Evolutionary conservation across 2,888 invertebrate genomes (phyloP).

Genomic region (Atrina japonica): DNA sequence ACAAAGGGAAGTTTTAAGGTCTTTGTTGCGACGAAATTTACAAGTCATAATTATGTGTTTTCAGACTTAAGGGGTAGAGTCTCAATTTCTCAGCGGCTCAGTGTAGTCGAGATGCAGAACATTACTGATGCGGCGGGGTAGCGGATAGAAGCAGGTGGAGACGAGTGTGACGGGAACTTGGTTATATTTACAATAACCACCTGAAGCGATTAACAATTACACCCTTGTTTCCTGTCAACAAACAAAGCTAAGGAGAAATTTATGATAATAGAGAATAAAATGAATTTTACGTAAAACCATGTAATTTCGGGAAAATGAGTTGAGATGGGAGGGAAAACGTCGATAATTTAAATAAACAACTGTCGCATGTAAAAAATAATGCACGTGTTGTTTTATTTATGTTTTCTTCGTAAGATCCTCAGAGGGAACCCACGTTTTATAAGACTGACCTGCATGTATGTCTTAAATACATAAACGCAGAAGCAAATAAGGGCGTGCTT

Average conservation of each 20-base stretch:
- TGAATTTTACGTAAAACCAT: constrained; percentile 46
- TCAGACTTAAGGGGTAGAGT: constrained; percentile 7
- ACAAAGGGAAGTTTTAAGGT: constrained; percentile 36
- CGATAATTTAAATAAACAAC: constrained; percentile 25
- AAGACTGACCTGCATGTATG: too few species aligned
- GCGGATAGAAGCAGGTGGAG: constrained; percentile 29
- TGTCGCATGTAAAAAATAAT: constrained; percentile 1
- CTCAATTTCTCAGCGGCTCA: constrained; percentile 21
- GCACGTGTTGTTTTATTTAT: too few species aligned
- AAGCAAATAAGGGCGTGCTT: too few species aligned
- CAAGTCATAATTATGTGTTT: constrained; percentile 40
- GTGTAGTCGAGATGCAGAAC: constrained; percentile 6
- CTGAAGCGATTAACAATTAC: constrained; percentile 39
- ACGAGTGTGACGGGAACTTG: constrained; percentile 21
- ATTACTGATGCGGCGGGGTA: constrained; percentile 25
- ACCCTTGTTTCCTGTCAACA: constrained; percentile 35
- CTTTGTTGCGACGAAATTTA: constrained; percentile 40
- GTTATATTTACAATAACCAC: constrained; percentile 35
- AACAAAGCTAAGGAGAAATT: constrained; percentile 36
- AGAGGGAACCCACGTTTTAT: too few species aligned
- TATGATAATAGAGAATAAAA: constrained; percentile 44
- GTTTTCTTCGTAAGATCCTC: too few species aligned
- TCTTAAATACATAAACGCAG: too few species aligned
- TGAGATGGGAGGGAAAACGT: constrained; percentile 22
- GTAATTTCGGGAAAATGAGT: constrained; percentile 39